phyloP scores from a whole-genome alignment of 2,888 invertebrate species.

The Aethes cnicana region DNA sequence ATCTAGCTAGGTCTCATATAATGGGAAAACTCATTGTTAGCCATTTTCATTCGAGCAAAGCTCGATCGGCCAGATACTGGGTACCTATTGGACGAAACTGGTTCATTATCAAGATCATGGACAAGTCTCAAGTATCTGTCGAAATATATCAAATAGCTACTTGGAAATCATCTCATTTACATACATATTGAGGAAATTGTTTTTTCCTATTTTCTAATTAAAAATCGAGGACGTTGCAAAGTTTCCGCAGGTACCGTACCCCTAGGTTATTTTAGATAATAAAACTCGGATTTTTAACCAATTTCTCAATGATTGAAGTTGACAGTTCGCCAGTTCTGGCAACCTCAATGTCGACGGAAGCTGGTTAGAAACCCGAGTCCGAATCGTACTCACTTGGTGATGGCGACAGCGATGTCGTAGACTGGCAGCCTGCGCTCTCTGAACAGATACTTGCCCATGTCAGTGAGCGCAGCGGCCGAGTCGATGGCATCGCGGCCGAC shows the following conservation, averaged over 20 bases:
- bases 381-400: constrained; percentile 91
- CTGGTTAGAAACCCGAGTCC: constrained; percentile 19
- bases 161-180: no score
- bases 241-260: no score
- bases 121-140: no score
- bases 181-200: no score
- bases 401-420: constrained; percentile 97
- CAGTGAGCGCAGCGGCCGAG: constrained; percentile 96
- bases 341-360: background rate
- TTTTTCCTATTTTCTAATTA: no score
- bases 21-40: no score
- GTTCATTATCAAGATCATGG: constrained; percentile 39
- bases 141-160: no score
- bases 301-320: background rate
- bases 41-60: no score
- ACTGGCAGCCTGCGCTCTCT: constrained; percentile 96
- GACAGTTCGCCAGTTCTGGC: constrained; percentile 7
- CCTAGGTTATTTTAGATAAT: constrained; percentile 4
- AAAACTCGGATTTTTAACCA: constrained; percentile 28
- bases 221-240: no score
- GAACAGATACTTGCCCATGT: constrained; percentile 98
- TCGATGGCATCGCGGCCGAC: constrained; percentile 97
- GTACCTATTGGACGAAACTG: constrained; percentile 36
- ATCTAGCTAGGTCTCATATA: no score
- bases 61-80: no score